A percentile compares a stretch with the other conserved stretches of the same genome.
Evolutionary conservation across 2,113 vertebrate species (phyloP).

Genomic region (Maylandia zebra): DNA sequence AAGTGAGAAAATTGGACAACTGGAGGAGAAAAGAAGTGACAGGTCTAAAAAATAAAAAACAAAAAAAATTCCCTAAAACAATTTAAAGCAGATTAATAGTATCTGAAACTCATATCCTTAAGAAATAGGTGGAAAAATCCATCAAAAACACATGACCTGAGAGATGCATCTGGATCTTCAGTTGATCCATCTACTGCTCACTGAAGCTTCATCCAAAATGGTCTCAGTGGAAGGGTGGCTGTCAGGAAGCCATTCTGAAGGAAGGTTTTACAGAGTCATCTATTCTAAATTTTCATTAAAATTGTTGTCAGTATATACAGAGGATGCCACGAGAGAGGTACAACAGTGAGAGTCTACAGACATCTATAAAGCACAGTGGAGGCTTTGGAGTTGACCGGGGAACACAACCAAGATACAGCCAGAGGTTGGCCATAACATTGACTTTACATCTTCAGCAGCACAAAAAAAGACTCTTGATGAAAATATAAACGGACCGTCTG

Average conservation of each 20-base stretch:
- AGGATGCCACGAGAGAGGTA: neutral
- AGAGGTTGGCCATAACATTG: too few relatives aligned
- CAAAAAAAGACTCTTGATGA: too few relatives aligned
- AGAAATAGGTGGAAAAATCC: neutral
- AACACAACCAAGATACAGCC: too few relatives aligned
- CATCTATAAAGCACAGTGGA: neutral
- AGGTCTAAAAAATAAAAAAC: neutral
- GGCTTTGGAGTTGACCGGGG: neutral
- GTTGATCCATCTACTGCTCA: neutral
- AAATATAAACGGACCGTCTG: too few relatives aligned
- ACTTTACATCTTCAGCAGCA: too few relatives aligned
- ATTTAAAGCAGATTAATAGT: neutral
- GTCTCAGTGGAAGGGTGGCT: neutral
- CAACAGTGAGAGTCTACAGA: neutral
- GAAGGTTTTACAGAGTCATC: neutral
- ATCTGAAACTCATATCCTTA: neutral
- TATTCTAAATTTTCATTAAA: neutral
- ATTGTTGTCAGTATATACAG: neutral
- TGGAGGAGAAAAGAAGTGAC: neutral
- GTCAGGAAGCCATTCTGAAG: neutral
- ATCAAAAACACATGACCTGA: neutral
- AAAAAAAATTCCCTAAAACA: neutral
- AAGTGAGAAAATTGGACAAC: neutral
- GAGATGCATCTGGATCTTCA: neutral
- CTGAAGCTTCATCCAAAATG: neutral